Conservation (phyloP, 1,140 invertebrate species). For the Doryteuthis pealeii region DNA sequence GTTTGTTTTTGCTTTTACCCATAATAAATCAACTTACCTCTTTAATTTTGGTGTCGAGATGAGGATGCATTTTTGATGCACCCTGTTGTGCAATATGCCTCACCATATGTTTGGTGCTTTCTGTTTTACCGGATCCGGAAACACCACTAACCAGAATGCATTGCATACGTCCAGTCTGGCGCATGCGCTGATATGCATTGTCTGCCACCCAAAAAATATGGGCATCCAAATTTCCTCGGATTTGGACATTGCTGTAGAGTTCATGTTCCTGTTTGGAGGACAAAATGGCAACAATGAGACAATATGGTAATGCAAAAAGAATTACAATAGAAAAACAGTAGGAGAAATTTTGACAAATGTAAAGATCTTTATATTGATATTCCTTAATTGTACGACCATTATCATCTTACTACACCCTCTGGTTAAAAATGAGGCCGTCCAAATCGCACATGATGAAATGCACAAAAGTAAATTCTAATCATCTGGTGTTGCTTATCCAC, state of each 20-base stretch:
- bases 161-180: conserved; percentile 67
- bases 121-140: conserved; percentile 98
- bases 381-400: too few species aligned
- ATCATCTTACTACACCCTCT: too few species aligned
- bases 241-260: conserved; percentile 71
- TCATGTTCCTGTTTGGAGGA: conserved; percentile 29
- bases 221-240: conserved; percentile 78
- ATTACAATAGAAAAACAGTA: not conserved
- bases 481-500: too few species aligned
- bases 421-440: too few species aligned
- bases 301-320: not conserved
- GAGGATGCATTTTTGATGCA: conserved; percentile 20
- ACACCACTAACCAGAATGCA: conserved; percentile 74
- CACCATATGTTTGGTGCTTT: conserved; percentile 66
- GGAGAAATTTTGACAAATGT: not conserved
- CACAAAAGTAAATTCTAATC: too few species aligned
- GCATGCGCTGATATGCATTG: conserved; percentile 71
- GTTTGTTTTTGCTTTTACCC: too few species aligned
- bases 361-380: not conserved
- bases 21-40: conserved; percentile 16
- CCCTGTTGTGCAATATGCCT: conserved; percentile 35
- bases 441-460: too few species aligned
- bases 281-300: not conserved
- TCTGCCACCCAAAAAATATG: conserved; percentile 84
- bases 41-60: conserved; percentile 25